Percentiles rank a stretch among this genome's conserved stretches.
phyloP scores from a whole-genome alignment of 2,797 vertebrate genomes.

The Balearica regulorum region DNA sequence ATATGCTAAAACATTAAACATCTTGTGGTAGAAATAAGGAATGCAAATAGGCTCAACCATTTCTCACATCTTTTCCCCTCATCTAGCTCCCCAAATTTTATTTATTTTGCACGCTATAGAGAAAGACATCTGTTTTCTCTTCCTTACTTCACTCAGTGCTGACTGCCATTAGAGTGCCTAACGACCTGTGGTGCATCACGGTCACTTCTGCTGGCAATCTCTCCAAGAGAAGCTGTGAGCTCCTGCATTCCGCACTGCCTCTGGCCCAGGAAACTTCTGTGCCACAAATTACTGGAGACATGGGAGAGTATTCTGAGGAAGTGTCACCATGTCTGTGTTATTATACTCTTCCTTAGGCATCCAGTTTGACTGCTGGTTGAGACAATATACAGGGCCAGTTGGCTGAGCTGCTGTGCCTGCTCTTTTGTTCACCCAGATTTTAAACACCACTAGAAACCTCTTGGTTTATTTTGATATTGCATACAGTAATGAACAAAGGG shows the following conservation, averaged over 20 bases:
- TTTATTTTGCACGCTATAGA: background rate
- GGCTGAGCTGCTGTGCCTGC: background rate
- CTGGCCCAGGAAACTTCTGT: background rate
- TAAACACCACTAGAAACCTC: background rate
- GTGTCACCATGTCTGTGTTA: background rate
- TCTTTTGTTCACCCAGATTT: background rate
- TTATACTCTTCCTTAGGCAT: background rate
- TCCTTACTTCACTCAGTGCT: background rate
- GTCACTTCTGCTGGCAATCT: background rate
- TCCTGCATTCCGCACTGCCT: background rate
- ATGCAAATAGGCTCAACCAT: background rate
- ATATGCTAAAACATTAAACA: background rate
- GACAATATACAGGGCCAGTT: background rate
- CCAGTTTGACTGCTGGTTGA: background rate
- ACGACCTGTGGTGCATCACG: background rate
- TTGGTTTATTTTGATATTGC: background rate
- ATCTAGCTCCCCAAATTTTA: background rate
- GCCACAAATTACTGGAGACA: background rate
- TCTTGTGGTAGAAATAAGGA: background rate
- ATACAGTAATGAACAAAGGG: background rate
- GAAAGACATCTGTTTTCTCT: background rate
- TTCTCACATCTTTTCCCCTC: background rate
- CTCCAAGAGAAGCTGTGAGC: background rate
- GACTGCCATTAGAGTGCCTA: background rate
- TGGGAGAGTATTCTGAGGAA: background rate